phyloP scores from a whole-genome alignment of 2,888 invertebrate genomes.

The Bombylius discolor region DNA sequence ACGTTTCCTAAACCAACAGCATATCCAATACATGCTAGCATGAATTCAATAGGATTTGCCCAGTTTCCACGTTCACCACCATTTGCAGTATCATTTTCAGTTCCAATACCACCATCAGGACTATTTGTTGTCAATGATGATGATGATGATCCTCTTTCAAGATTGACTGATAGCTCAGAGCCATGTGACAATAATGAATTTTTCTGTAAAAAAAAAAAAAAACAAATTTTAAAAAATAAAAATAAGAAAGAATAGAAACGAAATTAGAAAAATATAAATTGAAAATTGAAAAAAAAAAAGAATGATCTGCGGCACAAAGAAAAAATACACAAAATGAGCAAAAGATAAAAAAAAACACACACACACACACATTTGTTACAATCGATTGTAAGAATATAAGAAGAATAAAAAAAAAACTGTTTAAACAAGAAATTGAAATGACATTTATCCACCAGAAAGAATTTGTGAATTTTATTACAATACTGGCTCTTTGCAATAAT shows the following conservation, averaged over 20 bases:
- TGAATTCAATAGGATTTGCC: slow-evolving; percentile 18
- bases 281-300: no score
- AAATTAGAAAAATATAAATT: background rate
- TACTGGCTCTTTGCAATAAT: no score
- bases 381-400: no score
- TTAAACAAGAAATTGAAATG: no score
- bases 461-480: no score
- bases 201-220: slow-evolving; percentile 13
- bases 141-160: slow-evolving; percentile 1
- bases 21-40: slow-evolving; percentile 20
- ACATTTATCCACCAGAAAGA: no score
- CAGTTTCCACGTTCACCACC: slow-evolving; percentile 16
- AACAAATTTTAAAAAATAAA: background rate
- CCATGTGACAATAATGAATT: slow-evolving; percentile 15
- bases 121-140: background rate
- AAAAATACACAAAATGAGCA: no score
- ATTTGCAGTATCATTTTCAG: background rate
- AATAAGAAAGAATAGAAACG: slow-evolving; percentile 4
- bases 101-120: no score
- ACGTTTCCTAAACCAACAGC: slow-evolving; percentile 22
- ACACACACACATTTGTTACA: no score
- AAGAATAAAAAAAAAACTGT: no score
- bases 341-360: no score
- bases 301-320: no score
- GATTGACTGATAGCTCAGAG: slow-evolving; percentile 14